These are phyloP conservation scores for Oscheius sp. DNA, from an alignment of 1,140 invertebrate species.

Conservation along the genomic window DNA sequence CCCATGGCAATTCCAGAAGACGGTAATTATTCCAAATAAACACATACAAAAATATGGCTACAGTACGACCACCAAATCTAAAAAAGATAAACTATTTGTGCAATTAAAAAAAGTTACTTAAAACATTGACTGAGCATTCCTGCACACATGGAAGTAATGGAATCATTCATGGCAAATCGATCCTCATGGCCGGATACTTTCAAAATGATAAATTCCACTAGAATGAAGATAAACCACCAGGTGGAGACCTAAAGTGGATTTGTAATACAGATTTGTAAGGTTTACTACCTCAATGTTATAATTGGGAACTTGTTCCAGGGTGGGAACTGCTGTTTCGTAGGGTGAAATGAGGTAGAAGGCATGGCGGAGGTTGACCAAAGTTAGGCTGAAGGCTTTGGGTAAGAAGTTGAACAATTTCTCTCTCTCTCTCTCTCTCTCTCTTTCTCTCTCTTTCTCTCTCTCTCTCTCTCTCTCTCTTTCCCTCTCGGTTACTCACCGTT, in stretches of 20 bases:
- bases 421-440: not conserved
- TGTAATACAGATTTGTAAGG: not conserved
- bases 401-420: too few relatives aligned
- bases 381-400: slow-evolving; percentile 30
- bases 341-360: slow-evolving; percentile 58
- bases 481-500: slow-evolving; percentile 39
- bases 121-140: slow-evolving; percentile 61
- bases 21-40: slow-evolving; percentile 59
- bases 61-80: slow-evolving; percentile 56
- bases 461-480: too few relatives aligned
- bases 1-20: slow-evolving; percentile 58
- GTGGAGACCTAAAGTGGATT: slow-evolving; percentile 50
- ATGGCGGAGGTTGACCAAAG: slow-evolving; percentile 54
- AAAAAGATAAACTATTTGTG: slow-evolving; percentile 24
- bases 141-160: slow-evolving; percentile 58
- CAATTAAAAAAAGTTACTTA: slow-evolving; percentile 43
- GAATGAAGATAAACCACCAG: slow-evolving; percentile 57
- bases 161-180: slow-evolving; percentile 57
- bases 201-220: slow-evolving; percentile 56
- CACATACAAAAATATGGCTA: slow-evolving; percentile 58
- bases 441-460: too few relatives aligned
- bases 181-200: slow-evolving; percentile 51
- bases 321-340: slow-evolving; percentile 51
- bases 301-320: slow-evolving; percentile 56
- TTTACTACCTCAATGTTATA: slow-evolving; percentile 57